phyloP scores from a whole-genome alignment of 1,140 invertebrate species.

The Piezodorus guildinii region DNA sequence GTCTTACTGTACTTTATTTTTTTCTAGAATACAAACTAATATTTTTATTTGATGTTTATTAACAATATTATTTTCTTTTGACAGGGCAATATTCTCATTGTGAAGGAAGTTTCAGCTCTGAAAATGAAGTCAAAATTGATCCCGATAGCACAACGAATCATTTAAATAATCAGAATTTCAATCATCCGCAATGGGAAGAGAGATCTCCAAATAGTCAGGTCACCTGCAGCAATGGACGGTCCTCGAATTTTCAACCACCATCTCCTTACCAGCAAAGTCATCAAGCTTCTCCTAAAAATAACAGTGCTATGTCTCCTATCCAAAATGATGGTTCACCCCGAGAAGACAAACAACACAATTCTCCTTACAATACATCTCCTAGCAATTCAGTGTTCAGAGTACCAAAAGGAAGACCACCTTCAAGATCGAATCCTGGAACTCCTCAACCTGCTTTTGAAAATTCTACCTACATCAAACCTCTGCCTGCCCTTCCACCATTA shows the following conservation, averaged over 20 bases:
- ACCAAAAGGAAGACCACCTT: constrained; percentile 51
- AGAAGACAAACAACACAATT: background rate
- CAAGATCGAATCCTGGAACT: constrained; percentile 33
- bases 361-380: constrained; percentile 34
- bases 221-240: background rate
- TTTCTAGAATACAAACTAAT: background rate
- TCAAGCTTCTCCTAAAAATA: background rate
- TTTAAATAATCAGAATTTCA: background rate
- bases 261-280: background rate
- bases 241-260: background rate
- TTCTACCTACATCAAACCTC: background rate
- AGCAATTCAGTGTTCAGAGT: constrained; percentile 42
- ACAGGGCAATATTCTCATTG: background rate
- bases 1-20: background rate
- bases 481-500: background rate
- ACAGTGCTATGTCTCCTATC: background rate
- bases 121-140: constrained; percentile 45
- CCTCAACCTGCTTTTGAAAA: constrained; percentile 25
- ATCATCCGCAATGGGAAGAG: background rate
- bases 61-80: background rate
- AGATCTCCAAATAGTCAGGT: background rate
- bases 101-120: constrained; percentile 27
- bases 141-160: constrained; percentile 47
- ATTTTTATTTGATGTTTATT: background rate
- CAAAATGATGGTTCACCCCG: background rate